phyloP scores from a whole-genome alignment of 2,113 vertebrate genomes.

The Malurus elegans region DNA sequence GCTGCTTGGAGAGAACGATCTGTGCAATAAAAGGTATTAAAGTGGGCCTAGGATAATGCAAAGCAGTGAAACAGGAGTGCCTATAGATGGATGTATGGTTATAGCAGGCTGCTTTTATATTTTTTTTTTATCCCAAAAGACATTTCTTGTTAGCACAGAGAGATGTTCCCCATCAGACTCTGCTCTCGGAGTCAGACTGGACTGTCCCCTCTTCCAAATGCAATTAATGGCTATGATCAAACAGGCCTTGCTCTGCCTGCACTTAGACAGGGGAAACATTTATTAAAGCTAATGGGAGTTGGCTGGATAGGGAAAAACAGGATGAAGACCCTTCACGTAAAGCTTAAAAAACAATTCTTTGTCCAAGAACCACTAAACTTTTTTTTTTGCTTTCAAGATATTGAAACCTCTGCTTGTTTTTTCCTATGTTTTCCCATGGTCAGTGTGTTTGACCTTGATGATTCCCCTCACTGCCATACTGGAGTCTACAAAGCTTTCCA shows the following conservation, averaged over 20 bases:
- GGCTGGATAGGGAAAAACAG: background rate
- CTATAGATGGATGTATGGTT: accelerated
- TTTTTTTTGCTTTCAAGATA: background rate
- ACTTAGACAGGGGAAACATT: background rate
- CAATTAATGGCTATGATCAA: background rate
- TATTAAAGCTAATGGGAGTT: background rate
- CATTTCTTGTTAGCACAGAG: background rate
- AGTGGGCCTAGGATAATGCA: background rate
- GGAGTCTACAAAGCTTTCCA: conserved; percentile 17
- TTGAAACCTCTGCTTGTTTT: background rate
- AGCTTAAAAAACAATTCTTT: background rate
- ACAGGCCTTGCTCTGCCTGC: background rate
- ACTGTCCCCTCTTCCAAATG: background rate
- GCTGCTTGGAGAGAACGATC: background rate
- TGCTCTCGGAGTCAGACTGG: accelerated
- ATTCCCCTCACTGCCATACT: background rate
- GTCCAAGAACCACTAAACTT: background rate
- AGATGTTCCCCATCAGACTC: background rate
- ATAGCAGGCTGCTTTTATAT: background rate
- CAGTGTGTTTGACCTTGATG: background rate
- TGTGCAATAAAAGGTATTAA: background rate
- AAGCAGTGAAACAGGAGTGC: background rate
- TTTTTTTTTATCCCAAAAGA: background rate
- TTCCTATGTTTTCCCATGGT: background rate
- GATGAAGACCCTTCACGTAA: background rate